Evolutionary conservation across 2,888 invertebrate genomes (phyloP), one percentile per base, ranked within the genome.

Genomic region (Raillietiella orientalis): DNA sequence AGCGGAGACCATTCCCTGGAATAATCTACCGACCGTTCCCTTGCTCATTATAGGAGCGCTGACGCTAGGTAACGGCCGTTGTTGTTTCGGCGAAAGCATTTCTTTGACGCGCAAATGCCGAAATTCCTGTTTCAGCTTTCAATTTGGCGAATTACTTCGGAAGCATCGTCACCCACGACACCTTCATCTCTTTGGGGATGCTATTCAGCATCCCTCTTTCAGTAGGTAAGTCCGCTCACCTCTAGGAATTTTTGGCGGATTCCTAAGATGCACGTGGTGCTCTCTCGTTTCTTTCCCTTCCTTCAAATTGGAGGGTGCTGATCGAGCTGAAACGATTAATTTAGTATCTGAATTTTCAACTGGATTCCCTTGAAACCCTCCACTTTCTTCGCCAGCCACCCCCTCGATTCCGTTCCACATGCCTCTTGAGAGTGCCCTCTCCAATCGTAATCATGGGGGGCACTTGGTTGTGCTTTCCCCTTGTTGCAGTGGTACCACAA

Each of bases 131-230:
- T 58, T 29, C 58, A 77, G 79, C 70, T 42, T 77, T 79, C 43
- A 79, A 84, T 48, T 59, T 84, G 45, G 54, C 82, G 41, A 77
- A 74, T 39, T 84, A 84, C 52, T 87, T 87, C 47, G 82, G 84
- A 37, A 67, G 79, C 37, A 67, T 75, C 32, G 58, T 82, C 35
- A 82, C 87, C 5, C 82, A 82, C 50, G 82, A 82, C 44, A 59
- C 84, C 41, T 84, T 87, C 51, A 75, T 87, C 32, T 84, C 82
- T 10, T 57, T 87, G 37, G 82, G 84, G 36, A 60, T 87, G 38
- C 74, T 87, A 36, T 71, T 79, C 27, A 75, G 84, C 30, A 77
- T 87, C 36, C 84, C 84, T 26, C 67, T 82, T 29, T 84, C 82
- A 31, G 82, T 79, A 48, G 77, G 84, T 84, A 55, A 52, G 47